Conservation (phyloP, 1,140 invertebrate species). For the Plodia interpunctella region DNA sequence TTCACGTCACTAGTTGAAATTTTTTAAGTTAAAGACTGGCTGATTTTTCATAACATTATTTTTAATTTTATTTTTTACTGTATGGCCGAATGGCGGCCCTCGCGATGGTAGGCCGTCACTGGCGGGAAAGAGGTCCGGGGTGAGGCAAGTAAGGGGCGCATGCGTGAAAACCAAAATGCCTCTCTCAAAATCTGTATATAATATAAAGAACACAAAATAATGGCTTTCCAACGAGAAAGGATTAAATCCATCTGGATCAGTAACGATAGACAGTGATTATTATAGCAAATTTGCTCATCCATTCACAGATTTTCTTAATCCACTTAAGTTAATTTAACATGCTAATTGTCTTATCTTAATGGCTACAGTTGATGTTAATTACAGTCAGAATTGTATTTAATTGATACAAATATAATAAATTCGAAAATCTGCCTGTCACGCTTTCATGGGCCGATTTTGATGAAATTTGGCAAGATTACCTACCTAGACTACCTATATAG, state of each 20-base stretch:
- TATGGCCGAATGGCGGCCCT: constrained; percentile 28
- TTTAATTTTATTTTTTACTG: constrained; percentile 19
- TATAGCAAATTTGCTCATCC: background rate
- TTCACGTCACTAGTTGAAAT: constrained; percentile 11
- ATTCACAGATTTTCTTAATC: background rate
- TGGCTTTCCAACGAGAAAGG: constrained; percentile 26
- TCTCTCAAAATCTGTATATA: constrained; percentile 11
- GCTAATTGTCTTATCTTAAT: background rate
- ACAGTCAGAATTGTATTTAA: no score
- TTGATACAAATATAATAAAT: no score
- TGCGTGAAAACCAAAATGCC: constrained; percentile 29
- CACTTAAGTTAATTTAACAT: background rate
- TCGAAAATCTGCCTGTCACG: no score
- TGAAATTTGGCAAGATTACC: no score
- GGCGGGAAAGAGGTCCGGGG: constrained; percentile 50
- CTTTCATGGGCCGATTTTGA: no score
- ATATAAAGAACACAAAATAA: constrained; percentile 14
- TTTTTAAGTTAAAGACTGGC: constrained; percentile 11
- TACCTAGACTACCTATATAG: no score
- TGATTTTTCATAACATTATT: constrained; percentile 15
- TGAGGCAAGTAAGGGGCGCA: constrained; percentile 36
- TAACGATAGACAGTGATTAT: constrained; percentile 21
- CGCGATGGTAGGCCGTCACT: constrained; percentile 36
- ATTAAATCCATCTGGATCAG: constrained; percentile 24
- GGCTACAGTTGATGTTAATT: no score